phyloP scores from a whole-genome alignment of 2,797 vertebrate species.

The Pipistrellus nathusii region DNA sequence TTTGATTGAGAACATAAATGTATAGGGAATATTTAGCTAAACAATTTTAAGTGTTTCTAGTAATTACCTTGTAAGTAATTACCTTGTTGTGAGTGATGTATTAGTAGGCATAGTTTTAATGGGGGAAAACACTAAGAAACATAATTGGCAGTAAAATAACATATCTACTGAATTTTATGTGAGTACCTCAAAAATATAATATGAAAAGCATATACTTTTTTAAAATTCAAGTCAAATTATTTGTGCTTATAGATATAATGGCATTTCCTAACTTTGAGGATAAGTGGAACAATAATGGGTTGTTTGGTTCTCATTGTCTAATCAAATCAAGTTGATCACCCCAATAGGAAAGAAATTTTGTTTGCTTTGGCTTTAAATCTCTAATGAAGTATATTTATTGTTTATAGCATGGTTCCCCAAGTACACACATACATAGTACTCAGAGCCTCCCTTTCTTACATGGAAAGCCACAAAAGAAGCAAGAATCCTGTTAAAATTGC shows the following conservation, averaged over 20 bases:
- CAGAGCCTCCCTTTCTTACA: neutral
- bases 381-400: neutral
- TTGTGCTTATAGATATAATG: neutral
- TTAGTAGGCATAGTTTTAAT: neutral
- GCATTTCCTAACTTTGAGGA: neutral
- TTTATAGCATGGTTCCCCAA: neutral
- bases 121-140: neutral
- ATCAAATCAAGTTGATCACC: neutral
- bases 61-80: neutral
- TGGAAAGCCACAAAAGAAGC: neutral
- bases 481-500: neutral
- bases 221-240: conserved; percentile 6
- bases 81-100: neutral
- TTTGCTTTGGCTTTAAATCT: neutral
- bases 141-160: neutral
- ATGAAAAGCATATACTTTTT: neutral
- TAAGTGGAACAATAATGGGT: neutral
- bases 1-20: neutral
- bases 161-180: neutral
- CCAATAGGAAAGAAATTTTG: neutral
- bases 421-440: neutral
- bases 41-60: conserved; percentile 27
- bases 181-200: neutral
- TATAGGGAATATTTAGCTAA: neutral
- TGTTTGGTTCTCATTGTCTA: conserved; percentile 3